These are phyloP conservation scores for Reticulitermes lucifugus DNA, from an alignment of 2,888 invertebrate genomes.

Conservation along the genomic window DNA sequence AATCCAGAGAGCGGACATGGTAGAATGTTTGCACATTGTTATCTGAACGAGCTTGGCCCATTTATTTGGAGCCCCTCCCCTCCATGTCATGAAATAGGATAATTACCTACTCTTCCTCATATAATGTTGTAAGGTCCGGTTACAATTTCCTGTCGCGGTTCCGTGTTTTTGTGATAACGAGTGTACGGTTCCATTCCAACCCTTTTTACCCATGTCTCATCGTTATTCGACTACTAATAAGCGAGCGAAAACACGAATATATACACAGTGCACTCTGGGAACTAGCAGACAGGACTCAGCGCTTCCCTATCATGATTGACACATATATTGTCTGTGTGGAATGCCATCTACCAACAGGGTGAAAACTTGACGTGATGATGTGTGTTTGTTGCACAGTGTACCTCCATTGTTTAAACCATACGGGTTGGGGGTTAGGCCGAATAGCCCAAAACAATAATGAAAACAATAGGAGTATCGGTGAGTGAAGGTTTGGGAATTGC, in stretches of 20 bases:
- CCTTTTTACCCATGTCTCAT: constrained; percentile 33
- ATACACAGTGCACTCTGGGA: constrained; percentile 36
- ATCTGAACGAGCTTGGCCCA: neutral
- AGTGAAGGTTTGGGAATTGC: constrained; percentile 40
- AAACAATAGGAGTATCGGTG: constrained; percentile 43
- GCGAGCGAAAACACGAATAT: constrained; percentile 43
- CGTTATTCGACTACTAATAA: constrained; percentile 45
- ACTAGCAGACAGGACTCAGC: neutral
- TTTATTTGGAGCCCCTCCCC: neutral
- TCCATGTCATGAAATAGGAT: neutral
- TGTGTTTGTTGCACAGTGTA: constrained; percentile 41
- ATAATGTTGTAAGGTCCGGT: neutral
- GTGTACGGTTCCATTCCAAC: neutral
- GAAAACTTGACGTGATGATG: constrained; percentile 42
- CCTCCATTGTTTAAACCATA: constrained; percentile 39
- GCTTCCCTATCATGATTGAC: constrained; percentile 44
- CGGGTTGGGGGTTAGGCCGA: constrained; percentile 1
- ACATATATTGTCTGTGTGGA: constrained; percentile 42
- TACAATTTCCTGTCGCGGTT: neutral
- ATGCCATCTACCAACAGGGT: constrained; percentile 46
- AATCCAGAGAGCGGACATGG: too few relatives aligned
- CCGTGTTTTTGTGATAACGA: constrained; percentile 12
- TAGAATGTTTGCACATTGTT: neutral
- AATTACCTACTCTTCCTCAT: neutral
- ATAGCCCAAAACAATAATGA: constrained; percentile 43